These are phyloP conservation scores for Neofelis nebulosa DNA, from an alignment of 2,113 vertebrate species.

Conservation along the genomic window DNA sequence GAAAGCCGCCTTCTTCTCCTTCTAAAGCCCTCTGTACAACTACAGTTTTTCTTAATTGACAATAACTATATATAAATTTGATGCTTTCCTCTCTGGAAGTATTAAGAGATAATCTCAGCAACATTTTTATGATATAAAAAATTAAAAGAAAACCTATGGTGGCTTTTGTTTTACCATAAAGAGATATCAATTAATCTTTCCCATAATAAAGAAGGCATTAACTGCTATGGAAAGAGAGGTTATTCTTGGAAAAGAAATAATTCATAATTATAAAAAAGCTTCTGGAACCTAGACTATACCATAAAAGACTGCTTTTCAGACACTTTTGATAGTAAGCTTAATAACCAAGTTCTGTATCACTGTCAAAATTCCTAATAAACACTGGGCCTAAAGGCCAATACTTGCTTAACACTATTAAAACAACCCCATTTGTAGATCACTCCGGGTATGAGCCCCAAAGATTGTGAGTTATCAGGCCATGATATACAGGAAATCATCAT, in stretches of 20 bases:
- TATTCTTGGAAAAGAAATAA: constrained; percentile 6
- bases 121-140: constrained; percentile 8
- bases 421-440: neutral
- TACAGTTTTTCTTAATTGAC: neutral
- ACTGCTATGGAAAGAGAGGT: neutral
- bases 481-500: neutral
- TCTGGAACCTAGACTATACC: neutral
- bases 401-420: neutral
- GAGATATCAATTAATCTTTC: neutral
- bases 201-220: neutral
- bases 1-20: neutral
- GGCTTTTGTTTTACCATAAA: neutral
- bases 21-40: neutral
- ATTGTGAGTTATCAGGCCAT: constrained; percentile 1
- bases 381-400: neutral
- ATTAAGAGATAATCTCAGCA: constrained; percentile 21
- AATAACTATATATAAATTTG: neutral
- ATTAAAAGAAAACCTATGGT: neutral
- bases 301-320: neutral
- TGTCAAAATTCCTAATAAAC: constrained; percentile 39
- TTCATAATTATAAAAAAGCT: neutral
- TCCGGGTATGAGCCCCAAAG: neutral
- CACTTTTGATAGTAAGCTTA: constrained; percentile 1
- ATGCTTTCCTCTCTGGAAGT: neutral
- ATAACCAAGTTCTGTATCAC: neutral